Evolutionary conservation across 2,113 vertebrate species (phyloP).

Genomic region (Poecile atricapillus): DNA sequence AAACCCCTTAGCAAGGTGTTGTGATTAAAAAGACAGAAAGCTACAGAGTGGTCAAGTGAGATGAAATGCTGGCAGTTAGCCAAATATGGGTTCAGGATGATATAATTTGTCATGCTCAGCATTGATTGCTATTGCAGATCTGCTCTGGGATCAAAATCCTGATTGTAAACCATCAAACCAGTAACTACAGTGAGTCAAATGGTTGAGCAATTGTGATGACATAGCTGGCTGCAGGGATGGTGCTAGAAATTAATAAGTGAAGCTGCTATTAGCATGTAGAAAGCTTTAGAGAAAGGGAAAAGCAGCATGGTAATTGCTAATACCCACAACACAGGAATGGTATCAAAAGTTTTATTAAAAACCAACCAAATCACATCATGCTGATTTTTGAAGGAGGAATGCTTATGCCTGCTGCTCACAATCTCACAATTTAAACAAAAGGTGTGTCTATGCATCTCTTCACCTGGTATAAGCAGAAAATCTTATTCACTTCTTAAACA

Average conservation of each 20-base stretch:
- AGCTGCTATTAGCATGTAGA: neutral
- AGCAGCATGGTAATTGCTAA: neutral
- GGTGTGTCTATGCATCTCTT: neutral
- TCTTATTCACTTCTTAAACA: too few relatives aligned
- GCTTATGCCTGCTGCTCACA: neutral
- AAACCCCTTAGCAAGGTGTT: neutral
- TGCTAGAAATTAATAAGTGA: neutral
- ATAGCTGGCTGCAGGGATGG: neutral
- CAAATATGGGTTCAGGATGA: neutral
- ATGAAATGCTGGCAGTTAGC: neutral
- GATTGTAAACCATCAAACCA: conserved; percentile 25
- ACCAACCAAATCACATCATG: neutral
- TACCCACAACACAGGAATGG: neutral
- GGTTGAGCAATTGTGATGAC: neutral
- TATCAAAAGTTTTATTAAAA: neutral
- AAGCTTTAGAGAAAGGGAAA: neutral
- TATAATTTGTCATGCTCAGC: neutral
- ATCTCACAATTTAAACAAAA: neutral
- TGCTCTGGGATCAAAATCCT: conserved; percentile 11
- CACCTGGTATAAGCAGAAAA: neutral
- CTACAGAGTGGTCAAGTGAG: neutral
- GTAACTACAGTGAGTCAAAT: neutral
- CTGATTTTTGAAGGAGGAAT: neutral
- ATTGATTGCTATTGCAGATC: neutral
- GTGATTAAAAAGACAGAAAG: conserved; percentile 18